Conservation (phyloP, 2,888 invertebrate genomes). For the Papilio protenor region DNA sequence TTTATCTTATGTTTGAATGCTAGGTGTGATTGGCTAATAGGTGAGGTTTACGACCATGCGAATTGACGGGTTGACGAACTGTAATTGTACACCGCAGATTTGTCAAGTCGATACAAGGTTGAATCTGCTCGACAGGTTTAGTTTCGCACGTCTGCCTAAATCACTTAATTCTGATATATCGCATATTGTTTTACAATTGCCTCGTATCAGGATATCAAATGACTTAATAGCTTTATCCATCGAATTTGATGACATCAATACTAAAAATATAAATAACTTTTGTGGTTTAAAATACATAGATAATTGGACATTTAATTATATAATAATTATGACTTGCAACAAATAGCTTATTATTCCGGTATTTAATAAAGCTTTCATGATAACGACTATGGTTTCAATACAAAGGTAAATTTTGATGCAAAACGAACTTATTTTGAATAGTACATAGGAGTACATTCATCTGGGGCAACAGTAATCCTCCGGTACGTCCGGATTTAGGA, state of each 20-base stretch:
- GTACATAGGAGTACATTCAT: conserved; percentile 57
- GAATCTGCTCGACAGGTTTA: conserved; percentile 15
- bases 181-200: not conserved
- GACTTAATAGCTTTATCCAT: not conserved
- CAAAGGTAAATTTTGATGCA: not conserved
- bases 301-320: not conserved
- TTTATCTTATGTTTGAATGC: not conserved
- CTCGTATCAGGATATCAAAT: not conserved
- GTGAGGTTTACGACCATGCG: conserved; percentile 25
- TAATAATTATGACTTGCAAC: not conserved
- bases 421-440: not conserved
- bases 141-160: conserved; percentile 8
- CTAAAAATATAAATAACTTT: not conserved
- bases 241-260: not conserved
- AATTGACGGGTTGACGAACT: conserved; percentile 38
- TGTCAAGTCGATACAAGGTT: conserved; percentile 20
- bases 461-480: conserved; percentile 67
- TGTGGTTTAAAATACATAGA: not conserved
- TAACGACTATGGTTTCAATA: not conserved
- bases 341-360: not conserved
- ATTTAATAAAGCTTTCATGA: not conserved
- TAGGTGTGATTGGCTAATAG: conserved; percentile 16
- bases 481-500: conserved; percentile 63
- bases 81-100: conserved; percentile 29
- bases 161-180: conserved; percentile 15